phyloP scores from a whole-genome alignment of 2,113 vertebrate genomes.

The Ranitomeya variabilis region DNA sequence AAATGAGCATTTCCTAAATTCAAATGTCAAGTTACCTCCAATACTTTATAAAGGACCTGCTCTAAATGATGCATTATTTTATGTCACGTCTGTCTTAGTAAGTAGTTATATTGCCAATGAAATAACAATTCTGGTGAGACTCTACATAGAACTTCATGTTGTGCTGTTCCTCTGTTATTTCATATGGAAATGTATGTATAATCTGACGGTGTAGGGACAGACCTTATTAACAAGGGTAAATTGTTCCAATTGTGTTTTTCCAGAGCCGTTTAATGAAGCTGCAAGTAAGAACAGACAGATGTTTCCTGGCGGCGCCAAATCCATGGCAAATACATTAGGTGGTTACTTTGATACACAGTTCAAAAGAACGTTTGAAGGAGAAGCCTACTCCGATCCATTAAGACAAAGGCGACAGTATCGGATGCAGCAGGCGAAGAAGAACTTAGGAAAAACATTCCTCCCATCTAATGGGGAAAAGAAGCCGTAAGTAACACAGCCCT shows the following conservation, averaged over 20 bases:
- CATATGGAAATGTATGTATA: no score
- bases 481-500: constrained; percentile 71
- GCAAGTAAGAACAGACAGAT: constrained; percentile 83
- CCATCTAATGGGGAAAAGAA: constrained; percentile 79
- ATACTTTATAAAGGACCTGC: no score
- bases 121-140: neutral
- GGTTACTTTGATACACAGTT: constrained; percentile 84
- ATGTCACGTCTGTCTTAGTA: no score
- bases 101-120: neutral
- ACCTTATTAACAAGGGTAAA: no score
- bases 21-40: no score
- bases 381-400: constrained; percentile 76
- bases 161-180: neutral
- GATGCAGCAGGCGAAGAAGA: constrained; percentile 81
- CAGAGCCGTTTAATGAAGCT: constrained; percentile 79
- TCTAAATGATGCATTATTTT: no score
- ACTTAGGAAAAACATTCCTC: constrained; percentile 80
- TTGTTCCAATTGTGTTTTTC: neutral
- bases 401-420: constrained; percentile 74
- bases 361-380: constrained; percentile 78
- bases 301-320: constrained; percentile 71
- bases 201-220: no score
- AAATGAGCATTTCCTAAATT: no score
- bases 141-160: neutral
- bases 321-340: constrained; percentile 74